Percentiles rank a stretch among this genome's conserved stretches.
Conservation (phyloP, 2,797 vertebrate species). For the Pterois miles region DNA sequence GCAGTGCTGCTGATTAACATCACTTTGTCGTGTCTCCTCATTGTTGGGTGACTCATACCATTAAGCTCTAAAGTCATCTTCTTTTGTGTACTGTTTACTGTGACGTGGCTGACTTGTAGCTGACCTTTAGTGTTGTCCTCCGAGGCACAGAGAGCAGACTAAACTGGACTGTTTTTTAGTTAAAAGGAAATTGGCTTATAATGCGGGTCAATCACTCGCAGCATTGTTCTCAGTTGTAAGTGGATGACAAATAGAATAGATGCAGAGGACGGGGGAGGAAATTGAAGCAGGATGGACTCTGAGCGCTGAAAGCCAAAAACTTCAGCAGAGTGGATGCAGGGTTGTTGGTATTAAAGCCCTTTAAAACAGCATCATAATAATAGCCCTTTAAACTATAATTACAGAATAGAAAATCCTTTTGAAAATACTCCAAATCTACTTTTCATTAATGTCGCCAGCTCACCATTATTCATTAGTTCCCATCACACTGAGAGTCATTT, state of each 20-base stretch:
- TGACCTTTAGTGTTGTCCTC: neutral
- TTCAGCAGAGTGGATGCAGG: neutral
- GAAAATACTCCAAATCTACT: neutral
- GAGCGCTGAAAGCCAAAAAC: conserved; percentile 5
- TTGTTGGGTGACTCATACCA: neutral
- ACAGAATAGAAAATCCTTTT: neutral
- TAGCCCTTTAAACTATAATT: conserved; percentile 5
- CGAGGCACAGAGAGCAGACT: neutral
- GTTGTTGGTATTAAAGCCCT: neutral
- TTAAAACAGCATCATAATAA: neutral
- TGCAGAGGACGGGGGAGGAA: neutral
- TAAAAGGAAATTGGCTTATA: conserved; percentile 4
- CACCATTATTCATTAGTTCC: conserved; percentile 2
- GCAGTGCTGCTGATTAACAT: neutral
- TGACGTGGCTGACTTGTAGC: neutral
- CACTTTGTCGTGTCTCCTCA: neutral
- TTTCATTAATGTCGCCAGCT: neutral
- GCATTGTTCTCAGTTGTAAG: conserved; percentile 12
- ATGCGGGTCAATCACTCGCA: neutral
- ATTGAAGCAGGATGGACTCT: neutral
- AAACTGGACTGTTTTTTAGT: neutral
- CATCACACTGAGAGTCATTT: neutral
- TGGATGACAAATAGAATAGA: conserved; percentile 24
- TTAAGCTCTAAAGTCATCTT: neutral
- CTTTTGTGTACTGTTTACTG: neutral